These are phyloP conservation scores for Trachemys scripta DNA, from an alignment of 2,113 vertebrate species.

Conservation along the genomic window DNA sequence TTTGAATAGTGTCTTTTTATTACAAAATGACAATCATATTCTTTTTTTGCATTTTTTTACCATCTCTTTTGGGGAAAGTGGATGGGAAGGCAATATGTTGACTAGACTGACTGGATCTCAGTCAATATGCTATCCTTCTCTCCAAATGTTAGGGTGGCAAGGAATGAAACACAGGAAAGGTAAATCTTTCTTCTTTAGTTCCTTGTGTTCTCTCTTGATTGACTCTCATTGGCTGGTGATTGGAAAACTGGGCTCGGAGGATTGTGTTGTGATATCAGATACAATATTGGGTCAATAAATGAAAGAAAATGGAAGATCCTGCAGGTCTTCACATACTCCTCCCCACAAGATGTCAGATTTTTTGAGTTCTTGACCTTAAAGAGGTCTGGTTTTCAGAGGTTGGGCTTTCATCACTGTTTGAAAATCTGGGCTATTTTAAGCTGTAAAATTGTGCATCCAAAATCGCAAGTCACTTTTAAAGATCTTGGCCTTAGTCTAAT, in stretches of 20 bases:
- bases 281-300: background rate
- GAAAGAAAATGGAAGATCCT: background rate
- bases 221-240: fast-evolving
- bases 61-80: background rate
- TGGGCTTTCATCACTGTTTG: background rate
- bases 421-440: background rate
- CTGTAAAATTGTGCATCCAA: background rate
- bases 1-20: background rate
- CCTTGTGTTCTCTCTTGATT: background rate
- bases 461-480: background rate
- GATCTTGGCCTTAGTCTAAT: background rate
- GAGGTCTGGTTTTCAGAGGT: background rate
- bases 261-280: background rate
- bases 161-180: background rate
- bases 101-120: no score
- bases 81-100: fast-evolving
- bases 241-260: background rate
- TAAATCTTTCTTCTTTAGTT: background rate
- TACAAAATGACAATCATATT: fast-evolving
- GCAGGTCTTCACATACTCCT: background rate
- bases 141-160: background rate
- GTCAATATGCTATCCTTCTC: background rate
- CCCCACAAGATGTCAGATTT: background rate
- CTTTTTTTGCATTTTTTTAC: background rate
- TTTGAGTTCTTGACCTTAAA: background rate